Evolutionary conservation across 2,888 invertebrate genomes (phyloP).

Genomic region (Drosophila dives): DNA sequence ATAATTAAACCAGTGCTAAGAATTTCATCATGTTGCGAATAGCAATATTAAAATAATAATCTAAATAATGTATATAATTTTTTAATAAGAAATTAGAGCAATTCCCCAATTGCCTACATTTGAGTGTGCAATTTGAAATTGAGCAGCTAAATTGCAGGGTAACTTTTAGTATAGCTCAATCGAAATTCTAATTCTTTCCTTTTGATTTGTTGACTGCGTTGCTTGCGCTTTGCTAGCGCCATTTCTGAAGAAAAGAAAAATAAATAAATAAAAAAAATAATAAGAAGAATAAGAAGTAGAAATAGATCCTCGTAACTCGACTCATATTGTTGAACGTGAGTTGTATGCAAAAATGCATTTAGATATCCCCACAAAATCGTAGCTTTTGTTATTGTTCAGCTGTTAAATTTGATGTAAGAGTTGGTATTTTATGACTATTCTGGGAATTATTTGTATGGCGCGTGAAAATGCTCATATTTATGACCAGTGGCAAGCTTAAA

Average conservation of each 20-base stretch:
- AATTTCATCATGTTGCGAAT: neutral
- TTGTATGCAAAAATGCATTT: slow-evolving; percentile 32
- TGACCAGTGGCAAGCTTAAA: neutral
- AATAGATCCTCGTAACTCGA: slow-evolving; percentile 24
- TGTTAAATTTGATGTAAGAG: slow-evolving; percentile 35
- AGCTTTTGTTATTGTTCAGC: slow-evolving; percentile 11
- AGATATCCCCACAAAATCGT: slow-evolving; percentile 17
- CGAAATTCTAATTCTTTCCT: neutral
- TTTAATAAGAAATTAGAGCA: too few species aligned
- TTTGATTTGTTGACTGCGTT: slow-evolving; percentile 50
- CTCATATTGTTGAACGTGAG: slow-evolving; percentile 50
- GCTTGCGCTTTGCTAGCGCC: slow-evolving; percentile 48
- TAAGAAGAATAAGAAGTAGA: neutral
- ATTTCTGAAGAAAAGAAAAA: neutral
- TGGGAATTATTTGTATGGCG: slow-evolving; percentile 24
- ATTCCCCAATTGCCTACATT: neutral
- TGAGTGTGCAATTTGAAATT: neutral
- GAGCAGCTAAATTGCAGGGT: neutral
- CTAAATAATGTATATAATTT: too few species aligned
- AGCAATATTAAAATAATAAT: neutral
- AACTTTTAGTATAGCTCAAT: neutral
- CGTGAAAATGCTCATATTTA: slow-evolving; percentile 26
- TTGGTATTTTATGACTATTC: slow-evolving; percentile 13
- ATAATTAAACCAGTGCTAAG: neutral
- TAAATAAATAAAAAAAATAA: too few species aligned